A percentile compares a stretch with the other conserved stretches of the same genome.
These are phyloP conservation scores for Zeugodacus cucurbitae DNA, from an alignment of 1,140 invertebrate species.

Conservation along the genomic window DNA sequence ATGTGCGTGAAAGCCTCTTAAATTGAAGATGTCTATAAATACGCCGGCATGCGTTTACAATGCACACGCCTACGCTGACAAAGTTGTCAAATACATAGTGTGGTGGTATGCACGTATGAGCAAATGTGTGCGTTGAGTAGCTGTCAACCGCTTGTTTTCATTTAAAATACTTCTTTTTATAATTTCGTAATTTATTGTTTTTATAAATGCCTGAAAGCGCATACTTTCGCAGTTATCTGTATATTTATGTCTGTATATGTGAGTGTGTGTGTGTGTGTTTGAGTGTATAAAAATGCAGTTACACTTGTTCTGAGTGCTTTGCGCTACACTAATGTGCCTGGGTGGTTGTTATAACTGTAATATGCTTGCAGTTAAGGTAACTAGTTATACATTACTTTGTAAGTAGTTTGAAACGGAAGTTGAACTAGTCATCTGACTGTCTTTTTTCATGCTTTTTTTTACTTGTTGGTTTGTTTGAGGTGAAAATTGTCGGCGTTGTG, in stretches of 20 bases:
- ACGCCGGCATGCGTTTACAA: neutral
- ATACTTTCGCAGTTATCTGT: neutral
- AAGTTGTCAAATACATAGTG: too few species aligned
- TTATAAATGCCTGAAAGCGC: neutral
- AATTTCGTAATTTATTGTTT: constrained; percentile 3
- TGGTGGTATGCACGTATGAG: neutral
- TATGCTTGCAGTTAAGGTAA: neutral
- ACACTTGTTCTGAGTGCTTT: neutral
- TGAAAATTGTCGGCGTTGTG: neutral
- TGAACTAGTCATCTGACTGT: neutral
- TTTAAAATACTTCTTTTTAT: neutral
- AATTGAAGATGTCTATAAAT: neutral
- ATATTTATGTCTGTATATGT: neutral
- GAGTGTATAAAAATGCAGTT: neutral
- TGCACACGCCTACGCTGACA: neutral
- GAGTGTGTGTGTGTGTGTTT: neutral
- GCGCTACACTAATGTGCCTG: neutral
- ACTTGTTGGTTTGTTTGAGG: neutral
- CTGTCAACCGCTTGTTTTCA: neutral
- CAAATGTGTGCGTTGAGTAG: neutral
- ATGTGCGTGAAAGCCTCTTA: neutral
- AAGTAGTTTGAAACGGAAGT: neutral
- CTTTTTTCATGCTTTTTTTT: too few species aligned
- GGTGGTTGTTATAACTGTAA: neutral
- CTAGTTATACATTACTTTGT: neutral